Base-by-base conservation (phyloP, 2,888 invertebrate genomes). In the Hirudinaria manillensis region DNA sequence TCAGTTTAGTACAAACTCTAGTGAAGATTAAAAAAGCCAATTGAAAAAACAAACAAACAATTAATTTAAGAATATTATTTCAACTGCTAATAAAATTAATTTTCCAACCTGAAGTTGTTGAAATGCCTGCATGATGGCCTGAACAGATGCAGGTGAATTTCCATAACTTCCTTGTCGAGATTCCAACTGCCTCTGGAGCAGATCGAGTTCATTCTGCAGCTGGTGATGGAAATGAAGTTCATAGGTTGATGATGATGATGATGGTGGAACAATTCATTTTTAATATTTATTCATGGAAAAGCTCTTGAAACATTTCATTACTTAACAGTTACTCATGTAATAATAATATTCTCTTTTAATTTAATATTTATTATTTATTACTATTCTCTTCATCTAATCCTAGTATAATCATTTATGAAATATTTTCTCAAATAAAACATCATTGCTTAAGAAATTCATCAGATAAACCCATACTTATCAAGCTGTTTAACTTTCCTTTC, bases 121-220 rank as follows among this genome's bases (percentile, higher is more conserved):
- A 83, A 92, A 92, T 53, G 90, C 89, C 79, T 89, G 86, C 7
- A 90, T 89, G 66, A 90, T 90, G 72, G 90, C 88, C 83, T 89
- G 89, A 7, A 91, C 91, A 61, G 90, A 89, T 10, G 89, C 87
- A 79, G 90, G 86, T 79, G 91, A 91, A 82, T 91, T 91, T 45
- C 91, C 90, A 84, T 89, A 90, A 85, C 90, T 89, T 75, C 89
- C 90, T 81, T 89, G 88, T 79, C 90, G 88, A 76, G 88, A 88
- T 78, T 87, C 85, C 80, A 91, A 84, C 82, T 91, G 90, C 73
- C 87, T 85, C 79, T 88, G 88, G 76, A 91, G 85, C 80, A 90
- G 89, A 81, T 89, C 89, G 76, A 93, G 87, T 82, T 90, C 90
- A 32, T 88, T 88, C 83, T 91, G 90, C 76, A 92, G 91, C 84